phyloP scores from a whole-genome alignment of 1,140 invertebrate genomes.

The Halyomorpha halys region DNA sequence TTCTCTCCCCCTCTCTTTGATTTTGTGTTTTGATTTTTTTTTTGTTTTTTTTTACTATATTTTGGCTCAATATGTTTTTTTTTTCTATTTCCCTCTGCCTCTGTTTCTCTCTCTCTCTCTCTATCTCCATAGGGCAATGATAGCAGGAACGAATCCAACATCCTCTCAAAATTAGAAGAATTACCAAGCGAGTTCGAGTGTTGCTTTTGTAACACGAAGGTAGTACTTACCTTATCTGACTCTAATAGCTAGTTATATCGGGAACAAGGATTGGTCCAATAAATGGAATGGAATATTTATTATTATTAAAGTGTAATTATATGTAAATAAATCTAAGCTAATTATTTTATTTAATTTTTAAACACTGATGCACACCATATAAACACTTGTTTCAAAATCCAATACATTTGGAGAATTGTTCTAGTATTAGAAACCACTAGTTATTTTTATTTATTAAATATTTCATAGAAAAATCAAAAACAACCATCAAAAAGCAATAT shows the following conservation, averaged over 20 bases:
- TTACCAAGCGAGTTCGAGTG: conserved; percentile 87
- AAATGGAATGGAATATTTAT: neutral
- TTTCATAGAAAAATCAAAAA: no score
- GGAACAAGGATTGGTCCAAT: conserved; percentile 11
- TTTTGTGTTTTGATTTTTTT: neutral
- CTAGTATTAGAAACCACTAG: no score
- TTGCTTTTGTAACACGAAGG: conserved; percentile 91
- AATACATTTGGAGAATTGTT: no score
- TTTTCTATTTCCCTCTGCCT: conserved; percentile 25
- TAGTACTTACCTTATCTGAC: conserved; percentile 41
- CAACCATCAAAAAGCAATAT: no score
- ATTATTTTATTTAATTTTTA: no score
- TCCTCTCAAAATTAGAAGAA: conserved; percentile 61
- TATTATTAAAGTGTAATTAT: no score
- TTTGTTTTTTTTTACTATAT: neutral
- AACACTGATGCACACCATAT: no score
- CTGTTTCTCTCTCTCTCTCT: conserved; percentile 17
- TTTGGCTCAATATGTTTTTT: neutral
- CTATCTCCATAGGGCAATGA: conserved; percentile 46
- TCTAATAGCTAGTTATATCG: conserved; percentile 8
- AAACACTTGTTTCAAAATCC: no score
- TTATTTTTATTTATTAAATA: no score
- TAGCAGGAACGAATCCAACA: conserved; percentile 55
- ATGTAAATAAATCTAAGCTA: no score
- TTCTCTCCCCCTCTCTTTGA: neutral